Evolutionary conservation across 2,888 invertebrate genomes (phyloP).

Genomic region (Epinotia nisella): DNA sequence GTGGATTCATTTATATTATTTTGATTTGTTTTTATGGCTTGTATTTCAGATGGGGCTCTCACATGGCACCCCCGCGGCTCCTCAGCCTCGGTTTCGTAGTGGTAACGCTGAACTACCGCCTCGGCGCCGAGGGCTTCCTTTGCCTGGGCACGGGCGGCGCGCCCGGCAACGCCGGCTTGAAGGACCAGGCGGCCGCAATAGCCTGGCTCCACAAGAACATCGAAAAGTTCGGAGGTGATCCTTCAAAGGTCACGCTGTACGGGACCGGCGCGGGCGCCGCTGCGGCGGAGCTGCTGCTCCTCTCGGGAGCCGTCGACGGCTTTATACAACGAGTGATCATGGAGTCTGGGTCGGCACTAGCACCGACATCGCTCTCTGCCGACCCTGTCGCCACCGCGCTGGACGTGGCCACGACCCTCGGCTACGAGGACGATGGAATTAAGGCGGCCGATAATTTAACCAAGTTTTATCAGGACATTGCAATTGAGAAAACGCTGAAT

Average conservation of each 20-base stretch:
- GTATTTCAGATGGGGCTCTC: conserved; percentile 68
- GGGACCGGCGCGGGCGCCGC: conserved; percentile 73
- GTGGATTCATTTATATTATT: too few species aligned
- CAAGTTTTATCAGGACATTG: conserved; percentile 58
- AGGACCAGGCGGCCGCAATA: conserved; percentile 75
- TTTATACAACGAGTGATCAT: conserved; percentile 70
- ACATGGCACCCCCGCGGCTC: conserved; percentile 60
- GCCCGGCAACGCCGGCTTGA: conserved; percentile 75
- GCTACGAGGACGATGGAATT: conserved; percentile 54
- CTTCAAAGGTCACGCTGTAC: conserved; percentile 68
- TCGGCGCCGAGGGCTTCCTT: conserved; percentile 76
- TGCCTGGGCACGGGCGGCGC: conserved; percentile 64
- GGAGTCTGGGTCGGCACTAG: conserved; percentile 74
- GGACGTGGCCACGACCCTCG: conserved; percentile 77
- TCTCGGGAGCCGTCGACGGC: conserved; percentile 64
- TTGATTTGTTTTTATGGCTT: too few species aligned
- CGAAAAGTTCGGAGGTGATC: conserved; percentile 71
- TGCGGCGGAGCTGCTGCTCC: conserved; percentile 65
- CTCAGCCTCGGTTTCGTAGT: conserved; percentile 63
- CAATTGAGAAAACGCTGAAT: conserved; percentile 53
- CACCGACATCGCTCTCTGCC: conserved; percentile 63
- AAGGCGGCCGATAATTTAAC: conserved; percentile 54
- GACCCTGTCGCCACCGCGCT: conserved; percentile 62
- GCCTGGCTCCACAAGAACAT: conserved; percentile 78
- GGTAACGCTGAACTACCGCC: conserved; percentile 74